Evolutionary conservation across 2,888 invertebrate genomes (phyloP), one percentile per base, ranked within the genome.

Genomic region (Noctua pronuba): DNA sequence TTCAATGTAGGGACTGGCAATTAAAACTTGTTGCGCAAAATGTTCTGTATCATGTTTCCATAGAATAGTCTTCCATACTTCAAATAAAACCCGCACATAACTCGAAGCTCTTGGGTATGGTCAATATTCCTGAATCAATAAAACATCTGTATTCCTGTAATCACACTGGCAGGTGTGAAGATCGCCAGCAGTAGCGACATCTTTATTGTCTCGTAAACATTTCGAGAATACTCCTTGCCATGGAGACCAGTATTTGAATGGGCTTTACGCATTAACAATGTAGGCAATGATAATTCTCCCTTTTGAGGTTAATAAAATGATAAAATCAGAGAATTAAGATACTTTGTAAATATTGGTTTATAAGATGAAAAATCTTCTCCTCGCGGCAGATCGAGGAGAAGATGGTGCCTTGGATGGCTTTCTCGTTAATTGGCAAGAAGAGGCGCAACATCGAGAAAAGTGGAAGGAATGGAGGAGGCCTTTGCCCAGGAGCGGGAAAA

Each of bases 181-280:
- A 85, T 58, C 46, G 76, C 83, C 64, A 75, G 86, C 82, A 85
- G 88, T 87, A 85, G 79, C 77, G 84, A 89, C 86, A 83, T 86
- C 76, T 91, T 91, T 91, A 92, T 85, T 84, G 49, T 60, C 64
- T 77, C 74, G 21, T 77, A 77, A 79, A 86, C n/a, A 86, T 75
- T 82, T 75, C n/a, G 38, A 28, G 46, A 78, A 78, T 64, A 52
- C 55, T n/a, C 35, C 24, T 38, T 44, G 60, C 44, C 4, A 44
- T 58, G 28, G 38, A 35, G 10, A 46, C 7, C 1, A 55, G 64
- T 28, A 28, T 35, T 52, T 73, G 44, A 68, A 69, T 38, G 52
- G 58, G 55, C 46, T 67, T 80, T 16, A 38, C n/a, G 41, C 4
- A n/a, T 35, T 44, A 28, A 18, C 4, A 31, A 41, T 31, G 24